phyloP scores from a whole-genome alignment of 2,113 vertebrate genomes.

The Malurus cyaneus region DNA sequence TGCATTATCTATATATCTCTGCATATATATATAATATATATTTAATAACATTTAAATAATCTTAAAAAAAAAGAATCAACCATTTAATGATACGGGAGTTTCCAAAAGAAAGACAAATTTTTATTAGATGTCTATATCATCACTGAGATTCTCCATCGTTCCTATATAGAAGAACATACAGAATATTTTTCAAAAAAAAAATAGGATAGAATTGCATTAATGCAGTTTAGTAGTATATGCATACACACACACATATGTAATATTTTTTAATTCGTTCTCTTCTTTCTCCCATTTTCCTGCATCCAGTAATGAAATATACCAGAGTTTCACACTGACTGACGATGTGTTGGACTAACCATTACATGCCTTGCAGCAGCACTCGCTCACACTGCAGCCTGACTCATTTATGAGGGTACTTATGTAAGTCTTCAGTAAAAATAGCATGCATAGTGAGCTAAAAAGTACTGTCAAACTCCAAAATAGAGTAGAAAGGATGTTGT shows the following conservation, averaged over 20 bases:
- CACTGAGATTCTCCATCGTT: background rate
- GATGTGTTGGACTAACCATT: background rate
- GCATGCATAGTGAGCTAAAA: background rate
- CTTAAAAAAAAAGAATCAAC: background rate
- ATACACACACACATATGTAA: background rate
- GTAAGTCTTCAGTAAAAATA: background rate
- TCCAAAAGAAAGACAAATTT: background rate
- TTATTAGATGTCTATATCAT: background rate
- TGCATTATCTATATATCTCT: background rate
- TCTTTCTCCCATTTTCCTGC: background rate
- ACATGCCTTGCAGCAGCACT: background rate
- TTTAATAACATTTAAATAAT: background rate
- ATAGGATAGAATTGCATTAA: background rate
- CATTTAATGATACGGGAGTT: background rate
- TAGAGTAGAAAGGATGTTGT: background rate
- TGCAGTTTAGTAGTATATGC: accelerated
- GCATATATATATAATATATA: background rate
- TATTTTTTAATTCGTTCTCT: background rate
- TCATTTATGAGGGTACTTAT: background rate
- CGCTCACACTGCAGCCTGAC: background rate
- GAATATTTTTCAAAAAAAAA: background rate
- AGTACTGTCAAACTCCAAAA: background rate
- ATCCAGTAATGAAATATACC: background rate
- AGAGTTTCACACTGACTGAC: background rate
- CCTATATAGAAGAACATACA: accelerated